phyloP scores from a whole-genome alignment of 1,140 invertebrate genomes.

The Papilio helenus region DNA sequence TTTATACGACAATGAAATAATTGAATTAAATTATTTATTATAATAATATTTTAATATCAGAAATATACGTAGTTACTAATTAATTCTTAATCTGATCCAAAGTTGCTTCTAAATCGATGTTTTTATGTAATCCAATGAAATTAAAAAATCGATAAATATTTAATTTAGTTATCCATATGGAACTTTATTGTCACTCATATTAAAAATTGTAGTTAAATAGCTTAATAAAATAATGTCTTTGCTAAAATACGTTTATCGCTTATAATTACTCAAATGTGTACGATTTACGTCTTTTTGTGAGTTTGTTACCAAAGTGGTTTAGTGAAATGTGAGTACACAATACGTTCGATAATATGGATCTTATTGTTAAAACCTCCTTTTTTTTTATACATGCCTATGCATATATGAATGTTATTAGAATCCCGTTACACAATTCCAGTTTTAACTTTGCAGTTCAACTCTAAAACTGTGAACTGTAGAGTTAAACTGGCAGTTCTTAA shows the following conservation, averaged over 20 bases:
- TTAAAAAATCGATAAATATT: neutral
- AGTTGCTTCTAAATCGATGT: neutral
- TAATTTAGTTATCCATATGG: neutral
- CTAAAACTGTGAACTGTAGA: too few species aligned
- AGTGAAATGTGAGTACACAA: neutral
- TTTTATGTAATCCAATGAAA: neutral
- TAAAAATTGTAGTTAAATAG: neutral
- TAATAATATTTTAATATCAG: neutral
- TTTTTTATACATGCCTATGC: too few species aligned
- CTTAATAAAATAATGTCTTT: neutral
- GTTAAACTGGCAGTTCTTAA: too few species aligned
- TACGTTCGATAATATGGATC: neutral
- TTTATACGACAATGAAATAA: too few species aligned
- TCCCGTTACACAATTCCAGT: too few species aligned
- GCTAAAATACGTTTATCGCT: neutral
- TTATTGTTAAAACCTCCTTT: too few species aligned
- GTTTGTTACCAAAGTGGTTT: slow-evolving; percentile 4
- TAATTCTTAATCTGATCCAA: neutral
- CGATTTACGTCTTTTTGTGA: neutral
- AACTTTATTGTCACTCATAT: neutral
- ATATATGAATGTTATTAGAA: too few species aligned
- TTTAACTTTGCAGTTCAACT: too few species aligned
- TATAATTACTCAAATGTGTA: neutral
- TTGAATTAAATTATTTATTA: neutral
- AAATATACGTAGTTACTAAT: neutral